A percentile compares a stretch with the other conserved stretches of the same genome.
These are phyloP conservation scores for Callipepla squamata DNA, from an alignment of 2,113 vertebrate species.

Conservation along the genomic window DNA sequence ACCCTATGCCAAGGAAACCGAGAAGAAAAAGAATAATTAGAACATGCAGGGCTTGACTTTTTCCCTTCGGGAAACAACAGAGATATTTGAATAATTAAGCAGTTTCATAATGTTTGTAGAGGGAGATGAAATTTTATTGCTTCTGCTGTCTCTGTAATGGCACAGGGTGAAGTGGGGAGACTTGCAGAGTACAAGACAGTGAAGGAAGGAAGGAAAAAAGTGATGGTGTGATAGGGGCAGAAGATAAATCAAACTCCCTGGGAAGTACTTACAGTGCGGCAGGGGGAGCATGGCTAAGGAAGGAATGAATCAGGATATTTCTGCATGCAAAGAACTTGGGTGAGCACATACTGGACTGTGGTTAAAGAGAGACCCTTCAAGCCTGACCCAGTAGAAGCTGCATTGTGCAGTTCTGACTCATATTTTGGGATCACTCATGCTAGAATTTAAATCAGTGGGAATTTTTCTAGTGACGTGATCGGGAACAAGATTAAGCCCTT, in stretches of 20 bases:
- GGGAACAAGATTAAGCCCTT: slow-evolving; percentile 9
- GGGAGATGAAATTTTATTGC: slow-evolving; percentile 53
- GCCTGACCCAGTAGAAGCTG: background rate
- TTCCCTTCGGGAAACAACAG: slow-evolving; percentile 39
- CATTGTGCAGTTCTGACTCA: slow-evolving; percentile 11
- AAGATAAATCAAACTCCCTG: slow-evolving; percentile 7
- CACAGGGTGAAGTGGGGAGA: background rate
- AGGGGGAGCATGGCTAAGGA: background rate
- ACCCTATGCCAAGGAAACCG: slow-evolving; percentile 24
- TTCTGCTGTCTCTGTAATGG: slow-evolving; percentile 14
- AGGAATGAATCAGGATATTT: slow-evolving; percentile 9
- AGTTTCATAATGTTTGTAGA: slow-evolving; percentile 44
- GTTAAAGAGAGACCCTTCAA: background rate
- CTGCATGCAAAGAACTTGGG: background rate
- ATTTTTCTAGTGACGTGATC: background rate
- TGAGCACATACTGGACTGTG: background rate
- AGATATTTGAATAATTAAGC: slow-evolving; percentile 64
- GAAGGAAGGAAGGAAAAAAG: background rate
- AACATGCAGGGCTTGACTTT: background rate
- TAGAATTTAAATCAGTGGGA: slow-evolving; percentile 16
- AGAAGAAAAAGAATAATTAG: slow-evolving; percentile 57
- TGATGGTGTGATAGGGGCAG: background rate
- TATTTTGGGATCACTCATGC: slow-evolving; percentile 7
- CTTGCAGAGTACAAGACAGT: background rate
- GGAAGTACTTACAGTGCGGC: slow-evolving; percentile 25